Base-by-base conservation (phyloP, 2,888 invertebrate species). In the Lithophane leautieri region DNA sequence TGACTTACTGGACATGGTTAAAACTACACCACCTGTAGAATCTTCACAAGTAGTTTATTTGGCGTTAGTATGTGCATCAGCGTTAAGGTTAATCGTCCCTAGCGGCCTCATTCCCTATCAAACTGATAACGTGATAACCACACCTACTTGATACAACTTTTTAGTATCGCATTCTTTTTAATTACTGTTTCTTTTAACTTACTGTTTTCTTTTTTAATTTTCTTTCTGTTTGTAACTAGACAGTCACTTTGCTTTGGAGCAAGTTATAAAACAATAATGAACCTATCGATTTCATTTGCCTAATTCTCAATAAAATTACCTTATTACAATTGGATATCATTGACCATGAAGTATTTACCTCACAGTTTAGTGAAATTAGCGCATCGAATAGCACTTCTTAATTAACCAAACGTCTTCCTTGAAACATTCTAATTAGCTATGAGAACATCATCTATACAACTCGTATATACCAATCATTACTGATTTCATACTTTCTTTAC, bases 81-180 rank as follows among this genome's bases (percentile, higher is more conserved):
- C 74, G 28, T 22, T 82, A 83, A 88, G 86, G 87, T 88, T 88
- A 88, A 87, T 88, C 88, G 82, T 80, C 84, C 77, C 73, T 81
- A 66, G 89, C 90, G 94, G 89, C 95, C 95, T 93, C 94, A 92
- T 93, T 95, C 84, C 88, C 85, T 94, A 94, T 94, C 93, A 83
- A 78, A 71, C 80, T 91, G 94, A 94, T 94, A 94, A 94, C 89
- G 88, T 65, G 75, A 81, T 83, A 83, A 68, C 88, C 94, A 83
- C 95, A 89, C 95, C 93, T 91, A 83, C 81, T 89, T 88, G 89
- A 86, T 91, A 84, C 69, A 72, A 65, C 65, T 73, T 63, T 73
- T 25, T 66, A 77, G 62, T 52, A 62, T 25, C 34, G 61, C 69
- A 78, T 80, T 81, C 56, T 80, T 75, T 66, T 73, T 73, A 72